These are phyloP conservation scores for Aphelinus certus DNA, from an alignment of 1,140 invertebrate genomes.

Conservation along the genomic window DNA sequence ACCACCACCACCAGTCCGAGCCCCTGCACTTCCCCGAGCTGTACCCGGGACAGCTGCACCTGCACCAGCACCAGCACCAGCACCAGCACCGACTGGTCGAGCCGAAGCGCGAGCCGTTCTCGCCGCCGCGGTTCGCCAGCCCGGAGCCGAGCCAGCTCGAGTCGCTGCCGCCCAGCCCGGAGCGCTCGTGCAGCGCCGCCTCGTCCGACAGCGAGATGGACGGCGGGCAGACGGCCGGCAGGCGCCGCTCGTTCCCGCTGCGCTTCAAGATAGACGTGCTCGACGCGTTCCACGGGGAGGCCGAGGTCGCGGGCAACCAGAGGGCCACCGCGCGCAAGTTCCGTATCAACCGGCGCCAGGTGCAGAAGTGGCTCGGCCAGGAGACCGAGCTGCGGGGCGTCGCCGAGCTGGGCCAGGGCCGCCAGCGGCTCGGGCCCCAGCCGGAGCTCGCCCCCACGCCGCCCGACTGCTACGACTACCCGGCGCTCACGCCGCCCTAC, in stretches of 20 bases:
- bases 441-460: slow-evolving; percentile 29
- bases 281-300: slow-evolving; percentile 66
- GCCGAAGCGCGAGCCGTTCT: slow-evolving; percentile 25
- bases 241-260: slow-evolving; percentile 66
- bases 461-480: not conserved
- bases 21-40: no score
- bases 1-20: no score
- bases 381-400: slow-evolving; percentile 65
- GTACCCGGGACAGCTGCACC: no score
- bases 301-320: slow-evolving; percentile 69
- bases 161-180: slow-evolving; percentile 53
- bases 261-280: slow-evolving; percentile 67
- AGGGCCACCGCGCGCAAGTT: slow-evolving; percentile 72
- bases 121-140: slow-evolving; percentile 42
- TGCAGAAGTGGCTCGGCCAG: slow-evolving; percentile 72
- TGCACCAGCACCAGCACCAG: slow-evolving; percentile 25
- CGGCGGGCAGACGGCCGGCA: slow-evolving; percentile 17
- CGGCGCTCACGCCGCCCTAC: slow-evolving; percentile 36
- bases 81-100: slow-evolving; percentile 24
- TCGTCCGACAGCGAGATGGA: slow-evolving; percentile 60
- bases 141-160: slow-evolving; percentile 27
- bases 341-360: slow-evolving; percentile 71
- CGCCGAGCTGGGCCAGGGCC: slow-evolving; percentile 52
- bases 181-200: slow-evolving; percentile 47
- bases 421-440: slow-evolving; percentile 55